These are phyloP conservation scores for Geotrupes spiniger DNA, from an alignment of 2,888 invertebrate genomes.

Conservation along the genomic window DNA sequence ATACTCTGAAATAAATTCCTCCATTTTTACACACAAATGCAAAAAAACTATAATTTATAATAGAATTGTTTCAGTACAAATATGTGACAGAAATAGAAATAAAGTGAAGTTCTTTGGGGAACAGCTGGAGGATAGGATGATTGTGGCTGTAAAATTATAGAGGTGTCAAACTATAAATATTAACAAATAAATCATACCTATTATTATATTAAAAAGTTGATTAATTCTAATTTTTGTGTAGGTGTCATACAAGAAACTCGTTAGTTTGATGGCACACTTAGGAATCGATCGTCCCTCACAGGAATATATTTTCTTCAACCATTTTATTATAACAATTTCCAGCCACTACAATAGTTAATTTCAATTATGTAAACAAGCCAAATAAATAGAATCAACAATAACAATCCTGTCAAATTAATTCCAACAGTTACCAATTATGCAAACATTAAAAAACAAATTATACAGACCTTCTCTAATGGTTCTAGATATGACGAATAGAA, in stretches of 20 bases:
- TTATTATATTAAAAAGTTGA: conserved; percentile 93
- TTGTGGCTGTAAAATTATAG: too few relatives aligned
- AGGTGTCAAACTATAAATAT: too few relatives aligned
- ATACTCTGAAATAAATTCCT: conserved; percentile 68
- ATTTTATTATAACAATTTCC: conserved; percentile 78
- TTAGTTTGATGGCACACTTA: conserved; percentile 72
- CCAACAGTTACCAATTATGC: background rate
- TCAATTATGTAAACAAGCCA: too few relatives aligned
- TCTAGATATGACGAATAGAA: conserved; percentile 80
- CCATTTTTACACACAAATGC: too few relatives aligned
- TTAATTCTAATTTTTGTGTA: conserved; percentile 86
- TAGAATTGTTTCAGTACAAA: too few relatives aligned
- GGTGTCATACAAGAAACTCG: conserved; percentile 81
- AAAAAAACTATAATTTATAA: conserved; percentile 5
- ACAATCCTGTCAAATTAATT: background rate
- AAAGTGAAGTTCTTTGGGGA: too few relatives aligned
- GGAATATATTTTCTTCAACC: conserved; percentile 81
- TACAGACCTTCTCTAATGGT: conserved; percentile 67
- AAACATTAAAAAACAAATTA: background rate
- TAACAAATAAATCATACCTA: conserved; percentile 62
- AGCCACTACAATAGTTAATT: conserved; percentile 66
- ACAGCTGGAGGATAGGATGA: too few relatives aligned
- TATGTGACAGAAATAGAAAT: too few relatives aligned
- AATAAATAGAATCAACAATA: too few relatives aligned
- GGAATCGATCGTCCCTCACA: conserved; percentile 61